phyloP scores from a whole-genome alignment of 2,797 vertebrate genomes.

The Melanotaenia pygmaea region DNA sequence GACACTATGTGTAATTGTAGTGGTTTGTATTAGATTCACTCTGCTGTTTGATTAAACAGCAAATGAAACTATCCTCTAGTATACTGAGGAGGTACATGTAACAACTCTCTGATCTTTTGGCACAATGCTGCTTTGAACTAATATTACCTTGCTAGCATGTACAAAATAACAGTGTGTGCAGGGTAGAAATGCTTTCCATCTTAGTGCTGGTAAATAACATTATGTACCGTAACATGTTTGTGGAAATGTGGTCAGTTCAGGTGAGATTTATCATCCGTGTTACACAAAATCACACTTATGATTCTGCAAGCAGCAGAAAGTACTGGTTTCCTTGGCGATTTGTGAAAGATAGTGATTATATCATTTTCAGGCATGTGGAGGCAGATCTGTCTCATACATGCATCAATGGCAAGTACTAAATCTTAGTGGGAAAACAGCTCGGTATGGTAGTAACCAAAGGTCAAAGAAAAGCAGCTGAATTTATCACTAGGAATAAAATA shows the following conservation, averaged over 20 bases:
- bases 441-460: slow-evolving; percentile 4
- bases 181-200: no score
- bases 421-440: background rate
- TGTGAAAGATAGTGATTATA: background rate
- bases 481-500: background rate
- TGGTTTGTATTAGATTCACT: background rate
- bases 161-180: background rate
- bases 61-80: background rate
- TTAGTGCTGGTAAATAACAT: background rate
- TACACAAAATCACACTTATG: background rate
- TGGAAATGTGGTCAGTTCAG: background rate
- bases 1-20: background rate
- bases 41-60: background rate
- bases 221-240: no score
- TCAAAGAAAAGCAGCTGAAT: background rate
- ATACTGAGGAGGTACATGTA: background rate
- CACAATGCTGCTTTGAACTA: background rate
- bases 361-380: background rate
- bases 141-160: background rate
- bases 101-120: background rate
- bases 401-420: background rate
- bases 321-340: background rate
- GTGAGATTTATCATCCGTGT: background rate
- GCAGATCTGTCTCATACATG: slow-evolving; percentile 1
- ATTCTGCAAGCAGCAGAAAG: background rate